Evolutionary conservation across 2,797 vertebrate species (phyloP).

Genomic region (Rhinogobio ventralis): DNA sequence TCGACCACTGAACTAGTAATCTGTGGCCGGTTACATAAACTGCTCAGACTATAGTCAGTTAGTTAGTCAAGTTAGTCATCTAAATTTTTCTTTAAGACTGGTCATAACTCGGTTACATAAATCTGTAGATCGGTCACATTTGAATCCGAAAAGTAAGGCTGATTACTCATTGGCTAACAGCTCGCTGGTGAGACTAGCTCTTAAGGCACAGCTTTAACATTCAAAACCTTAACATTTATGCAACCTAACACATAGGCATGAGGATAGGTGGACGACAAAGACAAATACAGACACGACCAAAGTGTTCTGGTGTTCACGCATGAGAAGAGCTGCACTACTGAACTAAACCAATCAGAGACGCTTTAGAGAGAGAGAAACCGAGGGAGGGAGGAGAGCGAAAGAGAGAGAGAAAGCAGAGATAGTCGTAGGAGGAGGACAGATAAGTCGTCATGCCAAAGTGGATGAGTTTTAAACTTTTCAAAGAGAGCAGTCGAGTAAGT

Average conservation of each 20-base stretch:
- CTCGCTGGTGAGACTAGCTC: too few species aligned
- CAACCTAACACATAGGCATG: neutral
- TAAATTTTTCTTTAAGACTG: rapidly evolving
- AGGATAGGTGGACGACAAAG: slow-evolving; percentile 1
- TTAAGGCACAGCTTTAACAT: too few species aligned
- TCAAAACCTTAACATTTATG: neutral
- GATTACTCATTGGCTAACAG: too few species aligned
- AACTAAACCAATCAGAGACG: slow-evolving; percentile 53
- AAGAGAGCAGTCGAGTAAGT: slow-evolving; percentile 83
- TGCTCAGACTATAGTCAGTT: too few species aligned
- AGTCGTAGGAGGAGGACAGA: slow-evolving; percentile 33
- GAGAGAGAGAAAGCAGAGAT: slow-evolving; percentile 38
- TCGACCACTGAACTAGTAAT: neutral
- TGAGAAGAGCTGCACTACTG: slow-evolving; percentile 12
- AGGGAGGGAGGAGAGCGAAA: slow-evolving; percentile 26
- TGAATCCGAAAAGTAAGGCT: neutral
- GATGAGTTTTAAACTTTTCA: slow-evolving; percentile 83
- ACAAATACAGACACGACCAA: neutral
- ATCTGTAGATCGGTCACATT: neutral
- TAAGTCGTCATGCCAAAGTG: slow-evolving; percentile 83
- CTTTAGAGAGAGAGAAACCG: slow-evolving; percentile 5
- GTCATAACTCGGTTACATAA: neutral
- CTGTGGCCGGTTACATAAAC: neutral
- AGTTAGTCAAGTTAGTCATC: neutral
- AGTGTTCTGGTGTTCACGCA: slow-evolving; percentile 17